Evolutionary conservation across 1,140 invertebrate genomes (phyloP).

Genomic region (Musca vetustissima): DNA sequence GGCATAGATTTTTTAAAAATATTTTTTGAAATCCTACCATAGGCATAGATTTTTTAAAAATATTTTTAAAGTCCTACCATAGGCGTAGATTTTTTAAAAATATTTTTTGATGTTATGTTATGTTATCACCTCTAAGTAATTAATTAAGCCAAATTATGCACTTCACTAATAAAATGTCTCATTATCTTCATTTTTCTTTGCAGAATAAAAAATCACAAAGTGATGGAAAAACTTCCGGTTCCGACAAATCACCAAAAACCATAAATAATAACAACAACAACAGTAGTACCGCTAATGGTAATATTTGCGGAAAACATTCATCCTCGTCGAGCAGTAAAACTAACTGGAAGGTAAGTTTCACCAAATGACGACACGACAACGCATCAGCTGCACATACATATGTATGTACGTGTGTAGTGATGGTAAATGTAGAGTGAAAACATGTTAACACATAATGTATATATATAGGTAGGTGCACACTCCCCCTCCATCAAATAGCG

Average conservation of each 20-base stretch:
- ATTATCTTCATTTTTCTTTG: slow-evolving; percentile 6
- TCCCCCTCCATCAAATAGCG: neutral
- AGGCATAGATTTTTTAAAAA: too few relatives aligned
- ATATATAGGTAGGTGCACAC: too few relatives aligned
- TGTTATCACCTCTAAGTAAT: too few relatives aligned
- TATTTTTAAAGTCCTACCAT: too few relatives aligned
- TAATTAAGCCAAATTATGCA: too few relatives aligned
- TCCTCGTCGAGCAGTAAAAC: slow-evolving; percentile 39
- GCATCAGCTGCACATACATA: neutral
- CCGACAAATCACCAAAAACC: slow-evolving; percentile 22
- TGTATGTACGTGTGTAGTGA: too few relatives aligned
- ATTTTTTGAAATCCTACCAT: too few relatives aligned
- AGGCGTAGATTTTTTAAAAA: too few relatives aligned
- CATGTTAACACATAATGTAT: neutral
- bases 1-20: too few relatives aligned
- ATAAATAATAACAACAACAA: slow-evolving; percentile 29
- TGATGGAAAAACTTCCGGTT: slow-evolving; percentile 20
- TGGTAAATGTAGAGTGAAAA: too few relatives aligned
- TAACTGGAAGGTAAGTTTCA: slow-evolving; percentile 46
- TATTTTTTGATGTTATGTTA: too few relatives aligned
- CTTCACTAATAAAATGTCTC: too few relatives aligned
- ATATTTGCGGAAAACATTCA: slow-evolving; percentile 31
- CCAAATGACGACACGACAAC: neutral
- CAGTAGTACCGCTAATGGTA: slow-evolving; percentile 25
- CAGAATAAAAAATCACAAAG: slow-evolving; percentile 25